Evolutionary conservation across 2,113 vertebrate genomes (phyloP).

Genomic region (Chinchilla lanigera): DNA sequence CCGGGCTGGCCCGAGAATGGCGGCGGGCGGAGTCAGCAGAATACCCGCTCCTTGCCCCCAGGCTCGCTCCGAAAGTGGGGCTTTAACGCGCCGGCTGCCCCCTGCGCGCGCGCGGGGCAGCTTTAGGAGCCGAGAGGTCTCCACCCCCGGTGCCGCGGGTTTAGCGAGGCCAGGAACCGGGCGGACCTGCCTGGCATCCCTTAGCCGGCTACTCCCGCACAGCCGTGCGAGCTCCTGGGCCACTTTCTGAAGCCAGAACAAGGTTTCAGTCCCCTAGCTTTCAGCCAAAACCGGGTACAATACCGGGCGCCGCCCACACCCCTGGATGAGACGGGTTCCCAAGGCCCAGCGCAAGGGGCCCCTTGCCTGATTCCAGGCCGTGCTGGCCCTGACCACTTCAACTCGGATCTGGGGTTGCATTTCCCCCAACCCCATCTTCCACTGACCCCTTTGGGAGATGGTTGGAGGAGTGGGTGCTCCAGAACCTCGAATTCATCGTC

Average conservation of each 20-base stretch:
- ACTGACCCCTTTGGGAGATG: neutral
- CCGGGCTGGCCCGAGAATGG: neutral
- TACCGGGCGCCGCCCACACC: neutral
- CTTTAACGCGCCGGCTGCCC: neutral
- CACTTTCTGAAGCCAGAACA: neutral
- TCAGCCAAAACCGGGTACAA: neutral
- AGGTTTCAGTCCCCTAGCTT: neutral
- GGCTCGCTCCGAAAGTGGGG: neutral
- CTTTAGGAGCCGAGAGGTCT: neutral
- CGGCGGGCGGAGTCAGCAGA: neutral
- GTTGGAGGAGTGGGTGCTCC: neutral
- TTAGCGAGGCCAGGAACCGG: neutral
- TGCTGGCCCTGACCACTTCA: neutral
- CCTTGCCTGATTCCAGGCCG: accelerated
- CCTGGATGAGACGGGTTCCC: neutral
- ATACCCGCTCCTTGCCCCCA: neutral
- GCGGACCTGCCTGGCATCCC: neutral
- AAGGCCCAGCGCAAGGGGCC: neutral
- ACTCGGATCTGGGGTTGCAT: neutral
- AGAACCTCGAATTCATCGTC: neutral
- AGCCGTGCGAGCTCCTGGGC: neutral
- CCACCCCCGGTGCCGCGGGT: neutral
- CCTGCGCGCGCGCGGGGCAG: neutral
- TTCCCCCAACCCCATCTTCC: neutral
- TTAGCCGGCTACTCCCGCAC: no score